phyloP scores from a whole-genome alignment of 2,797 vertebrate species.

The Spinibarbus caldwelli region DNA sequence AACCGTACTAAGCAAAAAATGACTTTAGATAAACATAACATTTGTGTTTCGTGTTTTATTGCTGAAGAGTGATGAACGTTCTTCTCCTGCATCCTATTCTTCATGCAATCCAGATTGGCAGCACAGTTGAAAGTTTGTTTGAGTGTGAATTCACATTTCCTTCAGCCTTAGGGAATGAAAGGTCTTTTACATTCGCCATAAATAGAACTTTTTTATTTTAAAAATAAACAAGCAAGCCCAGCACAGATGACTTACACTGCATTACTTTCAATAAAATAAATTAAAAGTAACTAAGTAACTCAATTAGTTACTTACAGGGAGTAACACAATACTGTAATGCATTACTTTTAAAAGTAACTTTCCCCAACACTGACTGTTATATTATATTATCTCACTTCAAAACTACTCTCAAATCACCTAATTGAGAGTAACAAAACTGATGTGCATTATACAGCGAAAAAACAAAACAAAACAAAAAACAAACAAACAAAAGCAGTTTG shows the following conservation, averaged over 20 bases:
- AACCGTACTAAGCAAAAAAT: not conserved
- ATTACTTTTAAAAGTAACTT: not conserved
- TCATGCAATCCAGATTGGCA: too few relatives aligned
- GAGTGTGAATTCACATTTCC: too few relatives aligned
- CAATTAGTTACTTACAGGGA: not conserved
- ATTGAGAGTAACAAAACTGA: not conserved
- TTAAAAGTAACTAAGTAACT: too few relatives aligned
- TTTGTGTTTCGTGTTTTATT: not conserved
- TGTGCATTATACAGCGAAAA: not conserved
- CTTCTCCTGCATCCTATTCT: too few relatives aligned
- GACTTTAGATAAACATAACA: not conserved
- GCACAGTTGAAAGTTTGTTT: too few relatives aligned
- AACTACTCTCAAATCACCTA: not conserved
- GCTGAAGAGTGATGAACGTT: not conserved
- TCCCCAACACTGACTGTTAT: too few relatives aligned
- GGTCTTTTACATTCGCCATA: not conserved
- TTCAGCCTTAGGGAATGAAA: too few relatives aligned
- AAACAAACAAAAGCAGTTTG: not conserved
- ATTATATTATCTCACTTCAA: not conserved
- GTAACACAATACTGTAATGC: not conserved
- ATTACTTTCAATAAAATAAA: too few relatives aligned
- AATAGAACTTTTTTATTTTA: not conserved
- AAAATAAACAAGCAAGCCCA: not conserved
- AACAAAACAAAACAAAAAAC: too few relatives aligned
- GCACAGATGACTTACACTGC: not conserved